Percentiles rank a stretch among this genome's conserved stretches.
Conservation (phyloP, 2,113 vertebrate genomes). For the Bettongia penicillata region DNA sequence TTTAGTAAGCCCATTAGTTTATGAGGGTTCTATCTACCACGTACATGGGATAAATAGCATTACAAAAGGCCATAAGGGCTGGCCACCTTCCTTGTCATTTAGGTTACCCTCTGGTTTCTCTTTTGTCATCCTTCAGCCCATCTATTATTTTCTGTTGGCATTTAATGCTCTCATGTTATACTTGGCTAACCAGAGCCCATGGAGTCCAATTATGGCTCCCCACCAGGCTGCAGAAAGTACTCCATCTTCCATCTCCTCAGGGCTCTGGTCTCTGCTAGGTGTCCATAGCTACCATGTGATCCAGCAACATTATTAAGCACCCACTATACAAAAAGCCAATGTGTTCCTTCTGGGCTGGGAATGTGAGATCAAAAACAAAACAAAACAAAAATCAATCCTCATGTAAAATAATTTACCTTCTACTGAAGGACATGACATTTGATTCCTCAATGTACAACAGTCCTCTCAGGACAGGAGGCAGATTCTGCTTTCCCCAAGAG, state of each 20-base stretch:
- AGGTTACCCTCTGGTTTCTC: neutral
- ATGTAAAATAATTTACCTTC: neutral
- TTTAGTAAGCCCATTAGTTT: neutral
- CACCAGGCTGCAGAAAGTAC: neutral
- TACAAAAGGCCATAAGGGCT: neutral
- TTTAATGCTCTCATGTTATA: neutral
- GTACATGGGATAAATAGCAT: fast-evolving
- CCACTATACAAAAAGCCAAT: neutral
- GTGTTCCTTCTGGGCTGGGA: neutral
- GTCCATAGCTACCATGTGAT: neutral
- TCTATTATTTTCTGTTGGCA: neutral
- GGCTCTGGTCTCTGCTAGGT: neutral
- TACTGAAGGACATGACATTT: neutral
- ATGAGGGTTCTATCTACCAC: neutral
- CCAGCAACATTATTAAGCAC: neutral
- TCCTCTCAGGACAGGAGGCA: neutral
- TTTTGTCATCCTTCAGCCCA: neutral
- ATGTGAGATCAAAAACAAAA: neutral
- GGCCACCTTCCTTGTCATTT: neutral
- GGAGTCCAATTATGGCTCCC: neutral
- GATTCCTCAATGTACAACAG: neutral
- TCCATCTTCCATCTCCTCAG: neutral
- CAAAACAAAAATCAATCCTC: neutral
- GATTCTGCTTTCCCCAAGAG: neutral
- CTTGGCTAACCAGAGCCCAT: neutral